Conservation (phyloP, 2,888 invertebrate genomes). For the Ectropis crepuscularia region DNA sequence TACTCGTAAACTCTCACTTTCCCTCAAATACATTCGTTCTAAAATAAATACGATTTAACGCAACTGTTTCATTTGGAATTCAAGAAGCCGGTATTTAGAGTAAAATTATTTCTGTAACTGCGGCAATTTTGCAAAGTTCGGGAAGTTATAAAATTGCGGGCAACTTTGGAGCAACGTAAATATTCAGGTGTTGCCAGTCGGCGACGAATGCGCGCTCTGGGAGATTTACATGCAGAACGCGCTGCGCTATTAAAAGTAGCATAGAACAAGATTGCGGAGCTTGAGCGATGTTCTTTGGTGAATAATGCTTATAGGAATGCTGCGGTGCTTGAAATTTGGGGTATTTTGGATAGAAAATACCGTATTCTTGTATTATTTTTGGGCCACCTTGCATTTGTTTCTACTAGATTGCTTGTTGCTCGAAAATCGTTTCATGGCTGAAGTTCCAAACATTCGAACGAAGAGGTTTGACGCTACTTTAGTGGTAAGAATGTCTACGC, state of each 20-base stretch:
- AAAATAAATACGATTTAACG: slow-evolving; percentile 38
- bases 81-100: slow-evolving; percentile 47
- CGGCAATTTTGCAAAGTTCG: slow-evolving; percentile 66
- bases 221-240: slow-evolving; percentile 72
- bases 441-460: too few species aligned
- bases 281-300: slow-evolving; percentile 45
- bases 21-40: slow-evolving; percentile 25
- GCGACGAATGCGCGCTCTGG: slow-evolving; percentile 46
- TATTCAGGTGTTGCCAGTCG: slow-evolving; percentile 68
- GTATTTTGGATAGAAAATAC: slow-evolving; percentile 3
- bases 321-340: slow-evolving; percentile 9
- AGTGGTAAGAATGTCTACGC: too few species aligned
- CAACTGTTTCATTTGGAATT: slow-evolving; percentile 49
- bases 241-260: slow-evolving; percentile 70
- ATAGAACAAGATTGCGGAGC: slow-evolving; percentile 51
- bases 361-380: too few species aligned
- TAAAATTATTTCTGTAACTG: slow-evolving; percentile 66
- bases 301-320: slow-evolving; percentile 32
- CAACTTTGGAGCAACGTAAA: slow-evolving; percentile 63
- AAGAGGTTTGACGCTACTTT: too few species aligned
- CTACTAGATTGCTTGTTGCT: too few species aligned
- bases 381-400: too few species aligned
- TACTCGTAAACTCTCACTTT: background rate
- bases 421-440: too few species aligned
- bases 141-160: slow-evolving; percentile 71